These are phyloP conservation scores for Pseudopipra pipra DNA, from an alignment of 2,113 vertebrate species.

Conservation along the genomic window DNA sequence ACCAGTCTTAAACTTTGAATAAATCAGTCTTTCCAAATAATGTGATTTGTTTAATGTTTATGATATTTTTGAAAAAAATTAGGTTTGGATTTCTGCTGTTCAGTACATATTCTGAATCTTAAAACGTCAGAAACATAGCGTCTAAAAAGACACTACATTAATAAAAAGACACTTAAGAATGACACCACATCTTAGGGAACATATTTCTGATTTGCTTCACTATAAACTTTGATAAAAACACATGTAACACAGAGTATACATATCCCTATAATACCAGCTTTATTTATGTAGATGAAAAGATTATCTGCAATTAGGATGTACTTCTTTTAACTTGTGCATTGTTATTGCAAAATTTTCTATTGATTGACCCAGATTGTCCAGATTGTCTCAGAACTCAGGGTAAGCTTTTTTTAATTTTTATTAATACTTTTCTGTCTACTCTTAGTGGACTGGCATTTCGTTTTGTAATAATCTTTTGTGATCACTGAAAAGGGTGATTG, in stretches of 20 bases:
- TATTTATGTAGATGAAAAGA: background rate
- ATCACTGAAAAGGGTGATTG: background rate
- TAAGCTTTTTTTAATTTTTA: background rate
- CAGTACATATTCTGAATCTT: background rate
- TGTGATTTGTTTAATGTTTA: background rate
- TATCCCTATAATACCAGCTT: background rate
- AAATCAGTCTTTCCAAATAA: background rate
- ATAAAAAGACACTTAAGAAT: background rate
- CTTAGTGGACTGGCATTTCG: background rate
- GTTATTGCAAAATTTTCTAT: background rate
- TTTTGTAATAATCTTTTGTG: background rate
- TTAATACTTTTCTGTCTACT: background rate
- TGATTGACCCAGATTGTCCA: background rate
- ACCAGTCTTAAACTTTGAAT: background rate
- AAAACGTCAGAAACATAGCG: background rate
- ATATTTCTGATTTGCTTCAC: background rate
- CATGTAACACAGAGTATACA: background rate
- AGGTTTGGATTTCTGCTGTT: background rate
- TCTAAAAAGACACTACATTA: background rate
- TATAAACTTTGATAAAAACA: background rate
- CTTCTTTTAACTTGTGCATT: background rate
- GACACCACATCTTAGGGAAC: background rate
- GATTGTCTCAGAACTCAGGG: background rate
- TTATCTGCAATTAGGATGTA: background rate
- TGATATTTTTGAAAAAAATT: background rate